A percentile compares a stretch with the other conserved stretches of the same genome.
Conservation (phyloP, 2,113 vertebrate species). For the Rostratula benghalensis region DNA sequence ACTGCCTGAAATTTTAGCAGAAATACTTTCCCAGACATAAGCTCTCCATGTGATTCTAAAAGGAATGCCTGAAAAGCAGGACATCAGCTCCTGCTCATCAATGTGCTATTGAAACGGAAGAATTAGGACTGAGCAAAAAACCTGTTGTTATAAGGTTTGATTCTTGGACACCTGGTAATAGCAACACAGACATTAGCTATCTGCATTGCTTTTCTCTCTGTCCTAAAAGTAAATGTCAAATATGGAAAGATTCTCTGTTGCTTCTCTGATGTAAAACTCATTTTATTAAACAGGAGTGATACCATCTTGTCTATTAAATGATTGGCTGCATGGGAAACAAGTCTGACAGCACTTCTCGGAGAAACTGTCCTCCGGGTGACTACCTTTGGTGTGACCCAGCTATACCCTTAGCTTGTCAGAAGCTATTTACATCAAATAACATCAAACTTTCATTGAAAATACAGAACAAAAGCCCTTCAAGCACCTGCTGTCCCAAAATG, state of each 20-base stretch:
- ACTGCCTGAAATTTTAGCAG: background rate
- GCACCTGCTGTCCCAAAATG: conserved; percentile 20
- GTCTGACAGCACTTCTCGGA: conserved; percentile 16
- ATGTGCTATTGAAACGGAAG: background rate
- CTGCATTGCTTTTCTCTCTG: background rate
- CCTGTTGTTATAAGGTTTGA: background rate
- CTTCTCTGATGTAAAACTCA: background rate
- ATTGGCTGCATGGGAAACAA: background rate
- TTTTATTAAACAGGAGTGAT: conserved; percentile 19
- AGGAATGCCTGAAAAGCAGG: background rate
- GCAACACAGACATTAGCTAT: background rate
- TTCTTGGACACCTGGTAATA: background rate
- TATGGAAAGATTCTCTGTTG: background rate
- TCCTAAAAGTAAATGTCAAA: conserved; percentile 16
- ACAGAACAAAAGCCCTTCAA: conserved; percentile 31
- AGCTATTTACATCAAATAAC: conserved; percentile 36
- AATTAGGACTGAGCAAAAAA: background rate
- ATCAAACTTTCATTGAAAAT: conserved; percentile 25
- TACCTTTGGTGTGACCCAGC: conserved; percentile 26
- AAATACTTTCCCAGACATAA: background rate
- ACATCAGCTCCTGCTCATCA: background rate
- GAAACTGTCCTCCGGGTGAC: conserved; percentile 36
- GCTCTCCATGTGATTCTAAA: background rate
- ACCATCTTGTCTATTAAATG: background rate
- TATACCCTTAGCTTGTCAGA: conserved; percentile 23